Conservation (phyloP, 2,888 invertebrate genomes). For the Uloborus plumipes region DNA sequence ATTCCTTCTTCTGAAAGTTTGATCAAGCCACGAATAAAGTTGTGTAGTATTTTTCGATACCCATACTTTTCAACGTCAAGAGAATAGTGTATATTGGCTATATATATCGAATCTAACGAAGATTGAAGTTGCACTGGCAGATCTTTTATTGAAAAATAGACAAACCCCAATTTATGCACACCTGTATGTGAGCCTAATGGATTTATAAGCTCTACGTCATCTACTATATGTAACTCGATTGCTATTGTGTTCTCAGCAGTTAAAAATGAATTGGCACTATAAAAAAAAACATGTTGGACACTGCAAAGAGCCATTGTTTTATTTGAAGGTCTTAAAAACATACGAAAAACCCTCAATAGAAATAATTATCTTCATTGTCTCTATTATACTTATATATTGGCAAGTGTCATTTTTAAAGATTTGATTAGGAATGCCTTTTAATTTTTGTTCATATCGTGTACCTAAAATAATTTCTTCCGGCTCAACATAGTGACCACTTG, state of each 20-base stretch:
- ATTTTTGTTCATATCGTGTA: conserved; percentile 14
- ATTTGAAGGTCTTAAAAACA: not conserved
- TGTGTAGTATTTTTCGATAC: conserved; percentile 12
- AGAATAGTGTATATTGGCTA: conserved; percentile 17
- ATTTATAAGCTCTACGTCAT: conserved; percentile 19
- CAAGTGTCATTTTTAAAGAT: not conserved
- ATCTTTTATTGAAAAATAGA: conserved; percentile 7
- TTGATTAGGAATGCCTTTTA: not conserved
- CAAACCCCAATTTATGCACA: conserved; percentile 27
- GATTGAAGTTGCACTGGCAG: not conserved
- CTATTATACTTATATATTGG: not conserved
- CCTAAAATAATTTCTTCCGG: conserved; percentile 6
- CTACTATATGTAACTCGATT: conserved; percentile 23
- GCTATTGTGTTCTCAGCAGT: not conserved
- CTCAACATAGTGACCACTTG: conserved; percentile 3
- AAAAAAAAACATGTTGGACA: conserved; percentile 20
- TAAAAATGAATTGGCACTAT: not conserved
- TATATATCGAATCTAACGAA: conserved; percentile 7
- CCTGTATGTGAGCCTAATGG: conserved; percentile 14
- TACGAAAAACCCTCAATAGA: not conserved
- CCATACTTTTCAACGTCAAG: conserved; percentile 20
- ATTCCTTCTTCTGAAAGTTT: conserved; percentile 9
- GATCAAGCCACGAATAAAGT: conserved; percentile 4
- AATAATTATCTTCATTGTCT: not conserved
- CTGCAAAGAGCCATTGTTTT: not conserved